These are phyloP conservation scores for Synergus japonicus DNA, from an alignment of 2,888 invertebrate species.

Conservation along the genomic window DNA sequence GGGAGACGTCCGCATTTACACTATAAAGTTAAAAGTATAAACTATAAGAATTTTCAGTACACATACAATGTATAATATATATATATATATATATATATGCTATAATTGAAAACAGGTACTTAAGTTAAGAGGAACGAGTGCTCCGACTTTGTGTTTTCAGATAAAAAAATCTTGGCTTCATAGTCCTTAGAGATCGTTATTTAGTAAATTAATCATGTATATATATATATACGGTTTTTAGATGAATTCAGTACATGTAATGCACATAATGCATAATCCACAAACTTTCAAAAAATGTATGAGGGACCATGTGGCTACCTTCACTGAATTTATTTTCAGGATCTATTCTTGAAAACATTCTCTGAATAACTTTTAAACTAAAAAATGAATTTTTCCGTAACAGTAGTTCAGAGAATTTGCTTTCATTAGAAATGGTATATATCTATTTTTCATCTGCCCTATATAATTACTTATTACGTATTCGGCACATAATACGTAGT, in stretches of 20 bases:
- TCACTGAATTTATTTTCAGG: not conserved
- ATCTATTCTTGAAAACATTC: not conserved
- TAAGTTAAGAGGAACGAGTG: constrained; percentile 22
- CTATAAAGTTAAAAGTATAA: constrained; percentile 33
- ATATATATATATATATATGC: constrained; percentile 10
- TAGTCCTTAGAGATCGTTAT: constrained; percentile 38
- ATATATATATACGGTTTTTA: not conserved
- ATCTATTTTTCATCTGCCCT: not conserved
- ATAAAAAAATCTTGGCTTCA: constrained; percentile 21
- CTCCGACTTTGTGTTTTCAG: constrained; percentile 6
- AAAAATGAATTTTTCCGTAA: not conserved
- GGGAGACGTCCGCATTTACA: constrained; percentile 31
- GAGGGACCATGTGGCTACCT: not conserved
- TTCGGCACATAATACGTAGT: not conserved
- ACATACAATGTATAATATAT: constrained; percentile 22
- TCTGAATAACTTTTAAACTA: not conserved
- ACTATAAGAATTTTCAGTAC: constrained; percentile 27
- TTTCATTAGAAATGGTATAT: not conserved
- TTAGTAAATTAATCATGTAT: constrained; percentile 31
- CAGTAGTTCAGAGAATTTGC: not conserved
- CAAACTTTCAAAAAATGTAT: constrained; percentile 5
- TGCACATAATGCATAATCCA: not conserved
- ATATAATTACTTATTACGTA: not conserved
- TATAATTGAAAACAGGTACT: constrained; percentile 39
- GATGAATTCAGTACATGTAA: constrained; percentile 1